Conservation (phyloP, 2,113 vertebrate genomes). For the Takifugu flavidus region DNA sequence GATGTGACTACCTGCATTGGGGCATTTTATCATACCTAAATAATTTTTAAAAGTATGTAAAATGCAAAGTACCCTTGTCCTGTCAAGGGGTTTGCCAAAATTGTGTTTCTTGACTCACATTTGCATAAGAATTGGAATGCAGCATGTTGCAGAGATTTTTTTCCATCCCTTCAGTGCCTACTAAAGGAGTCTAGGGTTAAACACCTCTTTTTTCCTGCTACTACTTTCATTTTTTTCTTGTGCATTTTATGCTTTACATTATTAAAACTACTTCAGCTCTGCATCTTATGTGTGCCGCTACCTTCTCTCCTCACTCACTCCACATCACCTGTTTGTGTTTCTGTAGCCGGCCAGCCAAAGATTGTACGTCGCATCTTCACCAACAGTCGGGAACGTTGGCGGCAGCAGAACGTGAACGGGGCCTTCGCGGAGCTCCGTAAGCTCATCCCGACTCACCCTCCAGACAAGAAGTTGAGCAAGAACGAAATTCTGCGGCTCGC, state of each 20-base stretch:
- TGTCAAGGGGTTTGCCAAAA: constrained; percentile 8
- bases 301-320: constrained; percentile 38
- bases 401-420: constrained; percentile 94
- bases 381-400: constrained; percentile 92
- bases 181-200: background rate
- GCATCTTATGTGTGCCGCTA: background rate
- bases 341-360: constrained; percentile 86
- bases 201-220: constrained; percentile 3
- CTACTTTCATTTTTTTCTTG: constrained; percentile 18
- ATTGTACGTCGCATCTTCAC: constrained; percentile 94
- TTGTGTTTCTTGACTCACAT: constrained; percentile 3
- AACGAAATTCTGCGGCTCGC: constrained; percentile 93
- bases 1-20: constrained; percentile 58
- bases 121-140: background rate
- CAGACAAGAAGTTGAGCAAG: constrained; percentile 95
- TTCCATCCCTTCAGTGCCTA: constrained; percentile 1
- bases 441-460: constrained; percentile 91
- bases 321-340: constrained; percentile 51
- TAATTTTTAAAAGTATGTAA: background rate
- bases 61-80: constrained; percentile 3
- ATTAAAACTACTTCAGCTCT: constrained; percentile 16
- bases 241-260: constrained; percentile 4
- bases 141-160: constrained; percentile 2
- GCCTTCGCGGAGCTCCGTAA: constrained; percentile 93
- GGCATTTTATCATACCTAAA: constrained; percentile 44